Evolutionary conservation across 2,113 vertebrate species (phyloP).

Genomic region (Microcebus lehilahytsara): DNA sequence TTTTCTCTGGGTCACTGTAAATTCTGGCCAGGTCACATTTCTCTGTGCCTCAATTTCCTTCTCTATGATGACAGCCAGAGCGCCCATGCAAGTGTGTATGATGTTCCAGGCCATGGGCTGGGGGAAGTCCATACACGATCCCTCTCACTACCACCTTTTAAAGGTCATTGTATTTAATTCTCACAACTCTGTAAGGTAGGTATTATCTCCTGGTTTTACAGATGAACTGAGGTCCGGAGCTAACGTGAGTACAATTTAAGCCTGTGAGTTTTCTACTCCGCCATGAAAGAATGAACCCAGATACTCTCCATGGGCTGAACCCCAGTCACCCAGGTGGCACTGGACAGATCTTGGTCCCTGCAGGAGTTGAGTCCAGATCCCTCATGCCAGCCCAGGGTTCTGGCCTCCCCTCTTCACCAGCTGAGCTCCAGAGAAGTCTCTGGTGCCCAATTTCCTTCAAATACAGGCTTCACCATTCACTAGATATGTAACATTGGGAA

Average conservation of each 20-base stretch:
- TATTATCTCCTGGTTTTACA: background rate
- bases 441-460: background rate
- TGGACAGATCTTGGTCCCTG: background rate
- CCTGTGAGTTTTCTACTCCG: background rate
- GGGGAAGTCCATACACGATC: background rate
- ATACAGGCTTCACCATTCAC: background rate
- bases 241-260: conserved; percentile 18
- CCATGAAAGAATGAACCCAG: background rate
- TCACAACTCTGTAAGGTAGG: background rate
- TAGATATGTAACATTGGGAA: background rate
- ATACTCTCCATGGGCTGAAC: background rate
- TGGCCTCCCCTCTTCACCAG: background rate
- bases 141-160: background rate
- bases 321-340: background rate
- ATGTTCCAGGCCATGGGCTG: background rate
- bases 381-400: background rate
- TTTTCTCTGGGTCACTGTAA: background rate
- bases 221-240: background rate
- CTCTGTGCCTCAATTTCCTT: background rate
- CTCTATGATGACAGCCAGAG: background rate
- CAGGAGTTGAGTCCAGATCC: background rate
- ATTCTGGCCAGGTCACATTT: background rate
- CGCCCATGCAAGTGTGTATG: background rate
- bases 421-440: background rate
- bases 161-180: conserved; percentile 20